phyloP scores from a whole-genome alignment of 2,888 invertebrate genomes.

The Drosophila borborema region DNA sequence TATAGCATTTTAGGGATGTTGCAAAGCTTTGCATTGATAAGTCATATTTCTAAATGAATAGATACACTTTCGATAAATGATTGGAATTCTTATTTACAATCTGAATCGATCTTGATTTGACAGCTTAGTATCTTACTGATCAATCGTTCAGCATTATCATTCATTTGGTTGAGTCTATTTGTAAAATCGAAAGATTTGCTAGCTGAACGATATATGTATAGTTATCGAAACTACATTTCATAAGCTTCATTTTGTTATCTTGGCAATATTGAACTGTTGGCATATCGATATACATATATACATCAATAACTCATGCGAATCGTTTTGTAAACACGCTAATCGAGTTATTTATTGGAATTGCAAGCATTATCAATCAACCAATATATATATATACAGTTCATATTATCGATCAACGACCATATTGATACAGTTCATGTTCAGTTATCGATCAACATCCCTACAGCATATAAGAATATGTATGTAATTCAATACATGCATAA shows the following conservation, averaged over 20 bases:
- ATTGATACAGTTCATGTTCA: background rate
- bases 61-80: background rate
- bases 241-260: background rate
- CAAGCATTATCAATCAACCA: conserved; percentile 2
- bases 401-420: background rate
- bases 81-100: background rate
- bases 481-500: conserved; percentile 1
- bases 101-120: background rate
- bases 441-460: conserved; percentile 2
- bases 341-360: background rate
- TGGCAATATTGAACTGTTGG: background rate
- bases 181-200: background rate
- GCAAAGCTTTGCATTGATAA: background rate
- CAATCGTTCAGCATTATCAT: background rate
- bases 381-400: background rate
- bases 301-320: background rate
- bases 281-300: background rate
- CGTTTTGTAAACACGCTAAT: background rate
- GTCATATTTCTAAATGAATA: conserved; percentile 1
- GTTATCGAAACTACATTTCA: background rate
- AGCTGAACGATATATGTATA: background rate
- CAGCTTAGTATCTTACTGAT: background rate
- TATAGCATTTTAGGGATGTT: conserved; percentile 1
- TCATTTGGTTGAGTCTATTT: background rate
- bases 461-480: conserved; percentile 2